Percentiles rank a stretch among this genome's conserved stretches.
Conservation (phyloP, 2,113 vertebrate species). For the Gnathochromis pfefferi region DNA sequence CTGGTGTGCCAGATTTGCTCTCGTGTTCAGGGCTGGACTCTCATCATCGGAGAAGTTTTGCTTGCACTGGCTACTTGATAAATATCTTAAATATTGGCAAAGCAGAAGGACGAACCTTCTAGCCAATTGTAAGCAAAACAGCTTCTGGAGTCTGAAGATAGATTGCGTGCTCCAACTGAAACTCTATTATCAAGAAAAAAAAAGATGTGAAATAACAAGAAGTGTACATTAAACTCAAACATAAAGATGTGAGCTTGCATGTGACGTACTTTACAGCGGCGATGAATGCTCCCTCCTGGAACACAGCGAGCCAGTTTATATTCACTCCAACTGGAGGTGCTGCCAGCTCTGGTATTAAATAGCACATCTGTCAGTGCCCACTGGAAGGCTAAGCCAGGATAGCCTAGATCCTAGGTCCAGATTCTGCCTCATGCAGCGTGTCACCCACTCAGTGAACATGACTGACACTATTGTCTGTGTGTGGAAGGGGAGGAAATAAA, state of each 20-base stretch:
- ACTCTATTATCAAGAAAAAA: neutral
- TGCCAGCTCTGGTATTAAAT: conserved; percentile 57
- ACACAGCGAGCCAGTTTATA: conserved; percentile 31
- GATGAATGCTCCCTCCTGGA: conserved; percentile 2
- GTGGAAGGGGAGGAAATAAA: neutral
- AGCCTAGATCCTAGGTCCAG: neutral
- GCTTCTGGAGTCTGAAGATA: neutral
- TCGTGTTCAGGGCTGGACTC: conserved; percentile 20
- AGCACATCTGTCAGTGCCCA: conserved; percentile 56
- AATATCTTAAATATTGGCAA: neutral
- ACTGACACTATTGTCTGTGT: conserved; percentile 15
- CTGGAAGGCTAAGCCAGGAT: conserved; percentile 14
- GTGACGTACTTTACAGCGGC: conserved; percentile 2
- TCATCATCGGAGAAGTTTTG: conserved; percentile 11
- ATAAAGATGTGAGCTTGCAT: neutral
- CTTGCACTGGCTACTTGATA: neutral
- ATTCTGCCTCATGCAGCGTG: neutral
- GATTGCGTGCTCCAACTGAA: neutral
- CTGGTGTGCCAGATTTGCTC: conserved; percentile 43
- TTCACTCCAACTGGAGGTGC: conserved; percentile 13
- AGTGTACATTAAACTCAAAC: neutral
- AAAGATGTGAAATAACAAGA: neutral
- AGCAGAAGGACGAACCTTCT: neutral
- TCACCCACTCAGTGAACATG: conserved; percentile 27
- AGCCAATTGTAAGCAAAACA: neutral